A percentile compares a stretch with the other conserved stretches of the same genome.
phyloP scores from a whole-genome alignment of 2,113 vertebrate species.

The Dinomys branickii region DNA sequence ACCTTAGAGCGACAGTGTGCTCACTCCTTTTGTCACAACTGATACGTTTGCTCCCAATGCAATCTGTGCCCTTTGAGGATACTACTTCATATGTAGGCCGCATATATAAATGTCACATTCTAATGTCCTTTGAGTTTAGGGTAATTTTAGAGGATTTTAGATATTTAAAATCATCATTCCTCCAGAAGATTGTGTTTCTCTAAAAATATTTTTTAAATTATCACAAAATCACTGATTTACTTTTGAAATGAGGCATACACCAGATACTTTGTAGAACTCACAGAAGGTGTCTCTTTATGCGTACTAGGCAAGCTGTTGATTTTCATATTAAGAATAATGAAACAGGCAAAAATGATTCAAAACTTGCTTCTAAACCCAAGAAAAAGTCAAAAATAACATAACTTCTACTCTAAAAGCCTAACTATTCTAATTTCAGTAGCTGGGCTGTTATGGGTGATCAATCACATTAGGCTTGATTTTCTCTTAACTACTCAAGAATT shows the following conservation, averaged over 20 bases:
- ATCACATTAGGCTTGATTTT: conserved; percentile 1
- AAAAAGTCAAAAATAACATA: conserved; percentile 32
- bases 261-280: conserved; percentile 28
- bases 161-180: conserved; percentile 36
- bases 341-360: not conserved
- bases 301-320: not conserved
- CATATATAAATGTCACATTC: not conserved
- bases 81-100: not conserved
- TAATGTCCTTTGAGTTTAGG: not conserved
- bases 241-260: conserved; percentile 21
- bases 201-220: conserved; percentile 36
- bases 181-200: conserved; percentile 23
- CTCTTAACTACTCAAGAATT: conserved; percentile 48
- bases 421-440: conserved; percentile 41
- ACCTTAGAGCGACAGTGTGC: not conserved
- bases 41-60: not conserved
- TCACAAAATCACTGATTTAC: not conserved
- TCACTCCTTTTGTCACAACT: conserved; percentile 17
- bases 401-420: not conserved
- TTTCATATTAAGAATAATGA: conserved; percentile 10
- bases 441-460: not conserved
- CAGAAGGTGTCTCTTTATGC: not conserved
- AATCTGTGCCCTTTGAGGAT: not conserved
- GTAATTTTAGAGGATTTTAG: conserved; percentile 41
- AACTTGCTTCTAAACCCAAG: conserved; percentile 18